Base-by-base conservation (phyloP, 1,140 invertebrate genomes). In the Caenorhabditis tropicalis region DNA sequence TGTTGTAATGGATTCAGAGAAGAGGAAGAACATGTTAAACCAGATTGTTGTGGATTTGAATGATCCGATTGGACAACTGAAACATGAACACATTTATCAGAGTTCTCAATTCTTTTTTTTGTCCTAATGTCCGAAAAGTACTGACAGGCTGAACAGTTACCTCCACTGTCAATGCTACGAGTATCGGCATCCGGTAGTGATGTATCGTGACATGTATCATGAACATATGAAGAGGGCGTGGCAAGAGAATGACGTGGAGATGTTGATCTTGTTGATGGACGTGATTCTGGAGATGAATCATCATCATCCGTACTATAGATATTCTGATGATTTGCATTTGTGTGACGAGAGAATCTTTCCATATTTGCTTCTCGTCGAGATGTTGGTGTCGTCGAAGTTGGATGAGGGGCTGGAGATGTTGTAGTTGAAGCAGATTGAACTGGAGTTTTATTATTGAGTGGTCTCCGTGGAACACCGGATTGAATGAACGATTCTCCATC, bases 21-120 rank as follows among this genome's bases (percentile, higher is more conserved):
- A 21, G 53, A 65, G 24, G 65, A 65, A 12, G 53, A 65, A n/a
- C 70, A 51, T 2, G 80, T 82, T n/a, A 82, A 33, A 33, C 56
- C 81, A 0, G 58, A 46, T 70, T 74, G 65, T 31, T 89, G 90
- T 36, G 88, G 90, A 31, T 85, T 86, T 10, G 90, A 91, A 46
- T 90, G 89, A 83, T 90, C 89, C 43, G 89, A 91, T 89, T 90
- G 90, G 6, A 91, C 89, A 24, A 90, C 89, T 90, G 82, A 87
- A 89, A 88, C 9, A 65, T 7, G 31, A 29, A 74, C 36, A 46
- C 46, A 81, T 21, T 53, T 6, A 60, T 5, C 39, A 9, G 53
- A 29, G 27, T 48, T 46, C 21, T 43, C 2, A 74, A 39, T 46
- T 39, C 24, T 39, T 43, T 84, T 85, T 79, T 87, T 88, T 31